Base-by-base conservation (phyloP, 2,113 vertebrate genomes). In the Eclectus roratus region DNA sequence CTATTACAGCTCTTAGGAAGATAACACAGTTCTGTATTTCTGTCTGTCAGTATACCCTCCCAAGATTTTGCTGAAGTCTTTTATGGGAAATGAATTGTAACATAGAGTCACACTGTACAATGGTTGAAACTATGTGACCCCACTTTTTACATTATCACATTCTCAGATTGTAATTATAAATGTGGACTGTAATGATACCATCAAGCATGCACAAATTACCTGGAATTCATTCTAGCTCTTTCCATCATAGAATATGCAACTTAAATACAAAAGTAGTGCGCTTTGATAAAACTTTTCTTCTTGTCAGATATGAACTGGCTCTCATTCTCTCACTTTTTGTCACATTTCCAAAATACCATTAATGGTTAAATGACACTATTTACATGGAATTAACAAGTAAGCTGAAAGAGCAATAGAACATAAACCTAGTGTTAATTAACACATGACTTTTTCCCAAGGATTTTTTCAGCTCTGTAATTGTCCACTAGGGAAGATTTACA, bases 171-270 rank as follows among this genome's bases (percentile, higher is more conserved):
- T 69, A 71, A 43, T 94, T 73, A 68, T 52, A 91, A 55, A 61
- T 58, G 53, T 44, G 56, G 56, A 80, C 88, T 89, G 83, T 78
- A 93, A 85, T 14, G 4, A 72, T 82, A 17, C 16, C 66, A 61
- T 70, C 63, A 68, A 82, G 70, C 25, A 66, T 69, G 70, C 9
- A 35, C 29, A 52, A 92, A 93, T 82, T 89, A 84, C 72, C 58
- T 91, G 41, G 52, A 79, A 94, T 89, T 91, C 10, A 56, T 96
- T 93, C 84, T 85, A 20, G 88, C 73, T 96, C 52, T 73, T 94
- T 89, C 85, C 56, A 17, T 60, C 82, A 83, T 27, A 64, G 77
- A 96, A 87, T 69, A 35, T 52, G 29, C 17, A 71, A 47, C 13
- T 74, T 66, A 44, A 85, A 83, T 50, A n/a, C 10, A 77, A 93